Base-by-base conservation (phyloP, 1,140 invertebrate genomes). In the Linepithema humile region DNA sequence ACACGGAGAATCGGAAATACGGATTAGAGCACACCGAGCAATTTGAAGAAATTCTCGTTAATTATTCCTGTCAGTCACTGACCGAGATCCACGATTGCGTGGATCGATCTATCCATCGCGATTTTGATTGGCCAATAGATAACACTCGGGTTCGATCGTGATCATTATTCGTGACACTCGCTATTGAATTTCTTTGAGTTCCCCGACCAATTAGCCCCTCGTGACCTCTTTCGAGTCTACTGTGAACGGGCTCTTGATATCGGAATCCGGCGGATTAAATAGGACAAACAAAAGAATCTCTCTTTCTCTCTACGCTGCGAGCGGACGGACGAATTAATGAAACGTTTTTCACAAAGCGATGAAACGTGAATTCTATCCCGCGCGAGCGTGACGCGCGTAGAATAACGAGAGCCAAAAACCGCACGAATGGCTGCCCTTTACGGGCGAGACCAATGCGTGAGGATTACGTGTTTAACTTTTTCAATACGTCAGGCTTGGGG, bases 21-120 rank as follows among this genome's bases (percentile, higher is more conserved):
- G 17, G 26, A 32, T 17, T 29, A 20, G 5, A 48, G 23, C 26
- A 45, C 50, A 35, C 23, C 20, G 45, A n/a, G 23, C 29, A 26
- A 67, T 48, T 60, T 62, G 40, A 64, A 55, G 15, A 17, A 55
- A 17, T n/a, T n/a, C 65, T 64, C 40, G 60, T 62, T 82, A 85
- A 88, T 88, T 73, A 85, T 85, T 82, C 67, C 62, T 50, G 67
- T 32, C 50, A 64, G 55, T 85, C 43, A 23, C 17, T 53, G n/a
- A n/a, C 50, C 43, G 38, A 29, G 3, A 48, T 75, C 12, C 26
- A 48, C 53, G 40, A 65, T 20, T 50, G 17, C 17, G 35, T 64
- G 26, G 23, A 80, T 77, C 15, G 43, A 67, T 67, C 45, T 64
- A 38, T 35, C 20, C 3, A 15, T 67, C 15, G 29, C 29, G 15